Evolutionary conservation across 2,888 invertebrate species (phyloP), one percentile per base, ranked within the genome.

Genomic region (Euphydryas editha): DNA sequence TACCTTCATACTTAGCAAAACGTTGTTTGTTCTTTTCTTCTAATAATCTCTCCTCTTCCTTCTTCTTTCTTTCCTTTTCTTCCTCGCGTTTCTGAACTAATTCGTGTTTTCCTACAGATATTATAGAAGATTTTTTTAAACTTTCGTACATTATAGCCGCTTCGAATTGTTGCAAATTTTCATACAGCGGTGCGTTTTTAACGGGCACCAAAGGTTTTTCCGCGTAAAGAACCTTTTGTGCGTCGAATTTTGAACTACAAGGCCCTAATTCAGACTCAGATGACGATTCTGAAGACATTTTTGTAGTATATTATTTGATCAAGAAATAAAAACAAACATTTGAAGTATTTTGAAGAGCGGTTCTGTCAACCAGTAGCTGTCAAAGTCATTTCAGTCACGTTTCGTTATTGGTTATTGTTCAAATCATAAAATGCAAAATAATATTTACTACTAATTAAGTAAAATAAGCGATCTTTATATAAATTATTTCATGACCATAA

Each of bases 191-290:
- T 0, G 96, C 95, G 67, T 92, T 87, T 18, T 93, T 80, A 4
- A 92, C 86, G 0, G 95, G 95, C 17, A 95, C 75, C 64, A 86
- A 86, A 0, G 94, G 77, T 74, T 94, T 93, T 0, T 90, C 73
- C 0, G 95, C 93, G 74, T 95, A 95, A 15, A 97, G 85, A 0
- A 95, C 96, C 79, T 95, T 95, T 2, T 96, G 46, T 0, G 97
- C 95, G 86, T 97, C 94, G 75, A 96, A 97, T 58, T 87, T 87
- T 21, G 87, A 84, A 76, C 91, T 88, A 71, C 85, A 84, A 0
- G 85, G 84, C 79, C 83, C 85, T 1, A 87, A 77, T 82, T 92
- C 92, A 1, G 90, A 87, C 47, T 92, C 92, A 11, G 91, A 89
- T 2, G 92, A 91, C 17, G 88, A 85, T 77, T 85, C 86, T 24